phyloP scores from a whole-genome alignment of 1,140 invertebrate genomes.

The Drosophila sproati region DNA sequence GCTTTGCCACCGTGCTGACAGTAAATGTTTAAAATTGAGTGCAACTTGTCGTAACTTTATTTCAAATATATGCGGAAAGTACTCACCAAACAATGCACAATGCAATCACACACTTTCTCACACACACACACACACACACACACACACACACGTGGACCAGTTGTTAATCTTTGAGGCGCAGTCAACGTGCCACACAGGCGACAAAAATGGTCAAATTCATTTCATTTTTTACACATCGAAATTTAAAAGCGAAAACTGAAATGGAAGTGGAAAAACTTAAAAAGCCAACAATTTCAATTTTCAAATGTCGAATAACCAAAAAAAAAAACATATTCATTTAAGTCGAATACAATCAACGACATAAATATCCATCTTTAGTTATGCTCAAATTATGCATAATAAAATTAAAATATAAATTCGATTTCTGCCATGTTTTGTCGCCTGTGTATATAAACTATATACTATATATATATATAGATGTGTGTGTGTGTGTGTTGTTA shows the following conservation, averaged over 20 bases:
- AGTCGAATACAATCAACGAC: no score
- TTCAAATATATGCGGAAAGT: slow-evolving; percentile 83
- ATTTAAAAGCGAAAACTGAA: not conserved
- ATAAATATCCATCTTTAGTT: no score
- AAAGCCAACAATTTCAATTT: not conserved
- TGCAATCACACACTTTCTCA: slow-evolving; percentile 11
- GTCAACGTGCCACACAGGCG: slow-evolving; percentile 60
- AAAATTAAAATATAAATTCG: no score
- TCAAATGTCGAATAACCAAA: no score
- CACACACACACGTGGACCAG: not conserved
- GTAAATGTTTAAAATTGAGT: slow-evolving; percentile 83
- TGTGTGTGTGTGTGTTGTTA: slow-evolving; percentile 51
- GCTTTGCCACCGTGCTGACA: slow-evolving; percentile 71
- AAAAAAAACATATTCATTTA: no score
- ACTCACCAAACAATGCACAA: slow-evolving; percentile 80
- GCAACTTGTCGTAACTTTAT: slow-evolving; percentile 83
- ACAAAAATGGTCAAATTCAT: slow-evolving; percentile 31
- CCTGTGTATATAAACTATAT: slow-evolving; percentile 30
- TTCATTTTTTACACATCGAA: not conserved
- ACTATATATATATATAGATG: not conserved
- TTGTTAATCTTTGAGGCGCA: slow-evolving; percentile 53
- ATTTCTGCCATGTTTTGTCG: slow-evolving; percentile 3
- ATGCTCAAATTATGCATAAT: no score
- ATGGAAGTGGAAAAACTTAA: not conserved
- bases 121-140: slow-evolving; percentile 46